These are phyloP conservation scores for Anguilla megastoma DNA, from an alignment of 2,797 vertebrate genomes.

Conservation along the genomic window DNA sequence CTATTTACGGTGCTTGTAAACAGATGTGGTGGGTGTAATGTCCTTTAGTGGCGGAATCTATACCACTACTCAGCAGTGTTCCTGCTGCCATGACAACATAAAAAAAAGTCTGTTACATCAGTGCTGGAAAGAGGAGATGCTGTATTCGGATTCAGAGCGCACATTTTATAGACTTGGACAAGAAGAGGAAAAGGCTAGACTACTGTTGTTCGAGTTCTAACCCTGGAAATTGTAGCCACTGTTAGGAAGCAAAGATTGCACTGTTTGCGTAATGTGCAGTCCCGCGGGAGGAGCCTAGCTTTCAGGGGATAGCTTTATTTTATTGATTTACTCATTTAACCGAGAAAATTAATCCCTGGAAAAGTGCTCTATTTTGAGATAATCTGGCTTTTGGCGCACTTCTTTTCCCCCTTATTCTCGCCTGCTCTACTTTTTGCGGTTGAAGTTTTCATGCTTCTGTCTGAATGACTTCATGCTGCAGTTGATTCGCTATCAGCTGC, in stretches of 20 bases:
- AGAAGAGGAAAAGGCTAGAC: not conserved
- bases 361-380: not conserved
- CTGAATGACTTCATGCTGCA: not conserved
- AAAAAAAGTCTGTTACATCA: not conserved
- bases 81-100: constrained; percentile 51
- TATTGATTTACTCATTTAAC: not conserved
- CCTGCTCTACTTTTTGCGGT: not conserved
- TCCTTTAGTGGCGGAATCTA: constrained; percentile 10
- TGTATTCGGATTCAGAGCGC: constrained; percentile 22
- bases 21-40: not conserved
- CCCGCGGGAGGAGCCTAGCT: constrained; percentile 5
- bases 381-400: not conserved
- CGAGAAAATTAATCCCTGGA: not conserved
- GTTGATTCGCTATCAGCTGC: not conserved
- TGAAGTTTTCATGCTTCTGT: not conserved
- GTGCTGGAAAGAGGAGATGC: not conserved
- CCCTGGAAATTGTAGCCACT: not conserved
- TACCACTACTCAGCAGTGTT: constrained; percentile 31
- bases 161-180: not conserved
- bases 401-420: not conserved
- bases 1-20: constrained; percentile 10
- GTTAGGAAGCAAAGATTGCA: not conserved
- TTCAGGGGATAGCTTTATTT: not conserved
- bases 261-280: not conserved
- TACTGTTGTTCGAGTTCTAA: not conserved